phyloP scores from a whole-genome alignment of 2,888 invertebrate genomes.

The Eupeodes latifasciatus region DNA sequence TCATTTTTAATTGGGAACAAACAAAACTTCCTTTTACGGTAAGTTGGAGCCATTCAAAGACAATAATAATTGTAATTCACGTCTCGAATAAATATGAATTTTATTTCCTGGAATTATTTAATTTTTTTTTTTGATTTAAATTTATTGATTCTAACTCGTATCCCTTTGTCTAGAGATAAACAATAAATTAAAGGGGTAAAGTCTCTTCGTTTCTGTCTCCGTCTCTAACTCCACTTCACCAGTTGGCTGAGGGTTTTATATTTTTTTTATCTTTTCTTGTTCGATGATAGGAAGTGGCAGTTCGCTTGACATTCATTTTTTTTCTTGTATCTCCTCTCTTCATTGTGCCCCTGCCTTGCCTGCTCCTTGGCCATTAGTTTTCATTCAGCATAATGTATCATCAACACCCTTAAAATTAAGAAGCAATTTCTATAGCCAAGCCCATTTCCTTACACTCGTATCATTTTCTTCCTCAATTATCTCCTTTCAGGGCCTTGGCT shows the following conservation, averaged over 20 bases:
- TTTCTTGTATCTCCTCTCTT: not conserved
- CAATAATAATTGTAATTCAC: slow-evolving; percentile 32
- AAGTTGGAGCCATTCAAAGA: slow-evolving; percentile 34
- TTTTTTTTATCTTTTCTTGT: slow-evolving; percentile 14
- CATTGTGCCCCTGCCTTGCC: slow-evolving; percentile 21
- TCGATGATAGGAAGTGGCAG: slow-evolving; percentile 2
- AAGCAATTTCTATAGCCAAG: slow-evolving; percentile 60
- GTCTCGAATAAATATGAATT: slow-evolving; percentile 29
- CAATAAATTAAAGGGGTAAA: slow-evolving; percentile 21
- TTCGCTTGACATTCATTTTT: slow-evolving; percentile 57
- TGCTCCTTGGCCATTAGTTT: slow-evolving; percentile 31
- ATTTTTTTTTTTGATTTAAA: slow-evolving; percentile 4
- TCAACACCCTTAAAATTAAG: slow-evolving; percentile 58
- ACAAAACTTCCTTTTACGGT: slow-evolving; percentile 70
- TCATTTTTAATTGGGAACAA: slow-evolving; percentile 6
- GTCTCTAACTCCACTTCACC: not conserved
- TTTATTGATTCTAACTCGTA: slow-evolving; percentile 40
- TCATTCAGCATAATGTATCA: slow-evolving; percentile 34
- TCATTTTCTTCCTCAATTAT: slow-evolving; percentile 73
- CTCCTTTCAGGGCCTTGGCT: slow-evolving; percentile 69
- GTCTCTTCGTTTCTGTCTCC: not conserved
- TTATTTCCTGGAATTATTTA: slow-evolving; percentile 24
- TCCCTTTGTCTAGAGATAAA: slow-evolving; percentile 41
- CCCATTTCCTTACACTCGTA: slow-evolving; percentile 73
- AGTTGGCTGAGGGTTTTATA: slow-evolving; percentile 10